phyloP scores from a whole-genome alignment of 2,888 invertebrate species.

The Macaria notata region DNA sequence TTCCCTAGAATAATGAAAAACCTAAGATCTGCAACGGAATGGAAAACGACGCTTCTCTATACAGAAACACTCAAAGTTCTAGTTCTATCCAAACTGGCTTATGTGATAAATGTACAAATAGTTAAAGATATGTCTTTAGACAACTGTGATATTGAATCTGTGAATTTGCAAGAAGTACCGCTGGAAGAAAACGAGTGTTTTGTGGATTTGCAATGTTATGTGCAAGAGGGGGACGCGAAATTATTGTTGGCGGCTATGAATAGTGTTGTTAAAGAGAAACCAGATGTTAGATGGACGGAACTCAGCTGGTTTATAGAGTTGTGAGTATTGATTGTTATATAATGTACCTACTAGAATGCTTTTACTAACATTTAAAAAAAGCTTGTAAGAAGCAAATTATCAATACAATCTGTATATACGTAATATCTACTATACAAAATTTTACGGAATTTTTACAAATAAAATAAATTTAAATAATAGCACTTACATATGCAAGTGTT shows the following conservation, averaged over 20 bases:
- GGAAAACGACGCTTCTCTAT: slow-evolving; percentile 62
- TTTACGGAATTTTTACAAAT: too few species aligned
- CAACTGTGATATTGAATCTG: slow-evolving; percentile 67
- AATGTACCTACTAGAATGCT: too few species aligned
- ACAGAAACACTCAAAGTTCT: slow-evolving; percentile 65
- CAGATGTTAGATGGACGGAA: slow-evolving; percentile 86
- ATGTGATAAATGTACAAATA: slow-evolving; percentile 75
- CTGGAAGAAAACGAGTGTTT: slow-evolving; percentile 58
- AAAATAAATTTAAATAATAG: too few species aligned
- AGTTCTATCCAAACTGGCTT: slow-evolving; percentile 65
- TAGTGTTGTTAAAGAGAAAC: slow-evolving; percentile 80
- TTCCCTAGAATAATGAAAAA: slow-evolving; percentile 60
- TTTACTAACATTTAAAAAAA: too few species aligned
- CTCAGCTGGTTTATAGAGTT: slow-evolving; percentile 86
- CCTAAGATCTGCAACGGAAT: slow-evolving; percentile 62
- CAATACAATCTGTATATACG: too few species aligned
- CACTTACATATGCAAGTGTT: too few species aligned
- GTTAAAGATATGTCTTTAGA: slow-evolving; percentile 58
- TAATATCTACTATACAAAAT: too few species aligned
- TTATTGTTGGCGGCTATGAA: slow-evolving; percentile 84
- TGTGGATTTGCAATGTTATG: slow-evolving; percentile 83
- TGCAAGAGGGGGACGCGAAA: slow-evolving; percentile 78
- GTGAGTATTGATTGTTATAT: slow-evolving; percentile 69
- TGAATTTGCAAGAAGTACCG: slow-evolving; percentile 65
- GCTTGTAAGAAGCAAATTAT: too few species aligned